phyloP scores from a whole-genome alignment of 2,888 invertebrate species.

The Mesochorus sp. region DNA sequence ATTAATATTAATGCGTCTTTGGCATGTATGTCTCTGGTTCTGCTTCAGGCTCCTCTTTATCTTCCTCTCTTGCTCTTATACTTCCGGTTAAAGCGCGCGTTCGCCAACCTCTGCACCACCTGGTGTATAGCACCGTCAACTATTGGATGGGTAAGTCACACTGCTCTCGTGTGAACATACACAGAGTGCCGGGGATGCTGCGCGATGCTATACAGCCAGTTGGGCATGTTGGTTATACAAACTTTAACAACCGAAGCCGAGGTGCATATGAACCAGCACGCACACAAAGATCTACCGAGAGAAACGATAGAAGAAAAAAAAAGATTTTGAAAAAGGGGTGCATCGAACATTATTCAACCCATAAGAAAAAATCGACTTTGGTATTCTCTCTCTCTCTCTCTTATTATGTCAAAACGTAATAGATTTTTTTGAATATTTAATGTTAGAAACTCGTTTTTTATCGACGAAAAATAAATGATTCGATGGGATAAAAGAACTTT shows the following conservation, averaged over 20 bases:
- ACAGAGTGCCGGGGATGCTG: slow-evolving; percentile 18
- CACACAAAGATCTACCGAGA: slow-evolving; percentile 3
- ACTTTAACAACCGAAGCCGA: slow-evolving; percentile 69
- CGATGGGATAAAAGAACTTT: too few species aligned
- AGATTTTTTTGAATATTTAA: too few species aligned
- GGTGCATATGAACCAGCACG: slow-evolving; percentile 64
- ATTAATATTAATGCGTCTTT: slow-evolving; percentile 80
- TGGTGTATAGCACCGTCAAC: slow-evolving; percentile 48
- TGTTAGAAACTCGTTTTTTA: too few species aligned
- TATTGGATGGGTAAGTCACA: slow-evolving; percentile 24
- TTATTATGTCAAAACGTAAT: too few species aligned
- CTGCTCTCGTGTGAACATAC: slow-evolving; percentile 10
- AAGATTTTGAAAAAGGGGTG: too few species aligned
- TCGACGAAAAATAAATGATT: too few species aligned
- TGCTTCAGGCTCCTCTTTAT: slow-evolving; percentile 30
- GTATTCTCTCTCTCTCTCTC: too few species aligned
- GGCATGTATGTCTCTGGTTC: slow-evolving; percentile 69
- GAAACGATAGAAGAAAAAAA: slow-evolving; percentile 1
- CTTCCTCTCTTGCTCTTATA: slow-evolving; percentile 17
- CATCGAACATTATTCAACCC: too few species aligned
- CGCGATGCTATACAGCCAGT: slow-evolving; percentile 36
- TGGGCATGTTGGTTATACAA: slow-evolving; percentile 61
- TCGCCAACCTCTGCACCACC: slow-evolving; percentile 47
- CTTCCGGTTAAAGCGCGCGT: slow-evolving; percentile 11
- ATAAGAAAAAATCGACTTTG: too few species aligned